A percentile compares a stretch with the other conserved stretches of the same genome.
phyloP scores from a whole-genome alignment of 2,797 vertebrate species.

The Etheostoma perlongum region DNA sequence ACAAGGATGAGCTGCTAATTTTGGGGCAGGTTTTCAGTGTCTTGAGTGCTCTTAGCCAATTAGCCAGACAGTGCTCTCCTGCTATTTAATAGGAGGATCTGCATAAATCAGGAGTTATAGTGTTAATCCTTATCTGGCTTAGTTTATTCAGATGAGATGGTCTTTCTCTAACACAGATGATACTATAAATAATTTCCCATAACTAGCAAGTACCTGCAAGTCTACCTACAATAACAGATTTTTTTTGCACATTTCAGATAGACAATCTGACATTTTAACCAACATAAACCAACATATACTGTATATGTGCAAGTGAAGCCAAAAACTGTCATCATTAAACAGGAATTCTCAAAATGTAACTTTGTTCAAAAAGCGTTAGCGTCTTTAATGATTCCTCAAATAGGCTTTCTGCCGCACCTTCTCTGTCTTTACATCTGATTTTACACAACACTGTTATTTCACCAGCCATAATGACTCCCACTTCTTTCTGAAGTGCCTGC shows the following conservation, averaged over 20 bases:
- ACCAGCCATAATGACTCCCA: constrained; percentile 41
- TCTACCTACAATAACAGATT: constrained; percentile 18
- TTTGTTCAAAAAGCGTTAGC: background rate
- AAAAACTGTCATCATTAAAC: background rate
- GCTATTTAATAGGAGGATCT: constrained; percentile 77
- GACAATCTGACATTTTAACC: constrained; percentile 23
- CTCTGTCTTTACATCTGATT: constrained; percentile 46
- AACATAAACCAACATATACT: background rate
- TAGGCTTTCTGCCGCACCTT: constrained; percentile 30
- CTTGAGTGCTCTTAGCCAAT: constrained; percentile 66
- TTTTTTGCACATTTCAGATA: constrained; percentile 6
- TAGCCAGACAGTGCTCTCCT: constrained; percentile 67
- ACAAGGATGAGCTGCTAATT: constrained; percentile 38
- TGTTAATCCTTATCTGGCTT: constrained; percentile 77
- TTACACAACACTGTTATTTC: constrained; percentile 46
- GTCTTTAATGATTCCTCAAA: constrained; percentile 25
- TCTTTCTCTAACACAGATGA: constrained; percentile 64
- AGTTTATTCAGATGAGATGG: constrained; percentile 64
- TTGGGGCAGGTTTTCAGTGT: constrained; percentile 45
- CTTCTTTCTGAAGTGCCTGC: constrained; percentile 60
- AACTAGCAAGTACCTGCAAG: constrained; percentile 53
- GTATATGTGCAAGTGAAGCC: background rate
- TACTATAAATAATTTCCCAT: constrained; percentile 57
- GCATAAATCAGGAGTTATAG: constrained; percentile 72
- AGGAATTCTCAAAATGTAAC: constrained; percentile 26